Conservation (phyloP, 1,140 invertebrate species). For the Myzus persicae region DNA sequence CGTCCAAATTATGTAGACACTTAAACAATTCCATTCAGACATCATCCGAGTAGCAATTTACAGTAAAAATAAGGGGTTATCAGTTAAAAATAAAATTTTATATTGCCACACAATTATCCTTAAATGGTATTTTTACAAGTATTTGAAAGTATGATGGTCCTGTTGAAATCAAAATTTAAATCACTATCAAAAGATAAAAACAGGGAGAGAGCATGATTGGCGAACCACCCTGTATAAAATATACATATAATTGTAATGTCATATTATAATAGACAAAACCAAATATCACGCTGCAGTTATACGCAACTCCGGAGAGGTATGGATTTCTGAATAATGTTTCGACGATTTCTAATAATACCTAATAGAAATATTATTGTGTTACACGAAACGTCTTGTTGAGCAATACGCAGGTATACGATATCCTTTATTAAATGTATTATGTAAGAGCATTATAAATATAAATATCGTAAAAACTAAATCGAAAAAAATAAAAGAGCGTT, state of each 20-base stretch:
- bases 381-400: background rate
- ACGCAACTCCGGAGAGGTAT: background rate
- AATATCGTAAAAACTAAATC: background rate
- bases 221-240: background rate
- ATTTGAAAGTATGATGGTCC: too few relatives aligned
- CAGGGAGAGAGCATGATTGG: background rate
- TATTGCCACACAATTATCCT: background rate
- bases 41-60: background rate
- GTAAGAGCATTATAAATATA: constrained; percentile 8
- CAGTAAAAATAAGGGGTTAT: background rate
- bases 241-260: background rate
- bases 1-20: background rate
- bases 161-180: background rate
- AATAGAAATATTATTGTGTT: background rate
- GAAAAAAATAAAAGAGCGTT: background rate
- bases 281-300: background rate
- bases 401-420: background rate
- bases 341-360: background rate
- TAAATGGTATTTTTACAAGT: too few relatives aligned
- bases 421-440: background rate
- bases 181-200: background rate
- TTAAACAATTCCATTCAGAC: background rate
- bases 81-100: background rate
- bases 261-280: background rate
- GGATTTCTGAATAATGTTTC: background rate